Base-by-base conservation (phyloP, 2,888 invertebrate genomes). In the Tetragnatha montana region DNA sequence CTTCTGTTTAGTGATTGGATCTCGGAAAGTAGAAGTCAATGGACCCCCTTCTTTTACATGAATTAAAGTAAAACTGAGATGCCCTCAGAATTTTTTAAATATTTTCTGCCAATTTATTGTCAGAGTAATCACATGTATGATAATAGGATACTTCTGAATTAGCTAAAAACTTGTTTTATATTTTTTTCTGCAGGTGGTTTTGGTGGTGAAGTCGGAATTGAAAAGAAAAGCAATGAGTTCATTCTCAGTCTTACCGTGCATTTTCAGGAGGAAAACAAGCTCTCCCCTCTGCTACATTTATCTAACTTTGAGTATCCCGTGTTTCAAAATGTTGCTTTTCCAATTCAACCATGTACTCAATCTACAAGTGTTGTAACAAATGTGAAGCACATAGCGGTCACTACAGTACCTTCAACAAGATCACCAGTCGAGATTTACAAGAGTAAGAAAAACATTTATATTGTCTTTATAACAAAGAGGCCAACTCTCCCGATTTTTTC, bases 171-270 rank as follows among this genome's bases (percentile, higher is more conserved):
- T 35, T 35, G 2, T 35, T 35, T 35, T 35, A 35, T 35, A 4
- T 35, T 81, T 89, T 19, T 35, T n/a, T n/a, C n/a, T n/a, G n/a
- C n/a, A 89, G 89, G 71, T 71, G 85, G 75, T 75, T 68, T 85
- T 8, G 81, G 80, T 21, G 81, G 85, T 47, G 85, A 81, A 51
- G 70, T 89, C 76, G 76, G 81, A 22, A 60, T 89, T 19, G 21
- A 71, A n/a, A 85, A 69, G 60, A 19, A 71, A 17, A 85, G 71
- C 12, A 10, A 78, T 47, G 70, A 50, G 6, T 73, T 85, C 7
- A 49, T 81, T 60, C 70, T 89, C 19, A 78, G 89, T 35, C 80
- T 86, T 74, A n/a, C 73, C 6, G 21, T 86, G 35, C 22, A 80
- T 79, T 22, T 86, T 74, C 71, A 19, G 12, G 51, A 71, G 22